Evolutionary conservation across 2,888 invertebrate species (phyloP).

Genomic region (Eurytoma californica): DNA sequence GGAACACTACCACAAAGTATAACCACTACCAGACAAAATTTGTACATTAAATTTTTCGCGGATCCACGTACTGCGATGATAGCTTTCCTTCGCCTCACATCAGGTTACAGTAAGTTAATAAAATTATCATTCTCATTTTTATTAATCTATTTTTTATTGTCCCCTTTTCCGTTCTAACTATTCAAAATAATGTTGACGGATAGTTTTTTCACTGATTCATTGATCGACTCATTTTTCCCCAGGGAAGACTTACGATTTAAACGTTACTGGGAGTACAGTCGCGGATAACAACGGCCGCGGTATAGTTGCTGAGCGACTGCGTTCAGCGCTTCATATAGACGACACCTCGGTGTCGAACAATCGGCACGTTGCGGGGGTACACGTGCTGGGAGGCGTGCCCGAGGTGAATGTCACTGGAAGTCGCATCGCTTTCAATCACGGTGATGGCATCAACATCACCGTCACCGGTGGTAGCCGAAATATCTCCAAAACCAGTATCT

Average conservation of each 20-base stretch:
- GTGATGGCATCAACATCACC: conserved; percentile 96
- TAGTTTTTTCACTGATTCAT: too few species aligned
- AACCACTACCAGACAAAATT: conserved; percentile 86
- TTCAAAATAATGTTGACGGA: not conserved
- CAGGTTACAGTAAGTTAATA: conserved; percentile 80
- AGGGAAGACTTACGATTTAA: conserved; percentile 88
- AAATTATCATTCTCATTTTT: not conserved
- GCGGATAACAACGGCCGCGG: conserved; percentile 95
- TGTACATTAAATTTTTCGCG: conserved; percentile 88
- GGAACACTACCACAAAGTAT: conserved; percentile 92
- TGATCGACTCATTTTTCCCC: conserved; percentile 9
- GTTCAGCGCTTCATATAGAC: conserved; percentile 91
- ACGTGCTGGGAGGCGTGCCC: conserved; percentile 92
- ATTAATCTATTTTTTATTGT: conserved; percentile 18
- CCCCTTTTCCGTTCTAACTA: not conserved
- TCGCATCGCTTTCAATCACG: conserved; percentile 91
- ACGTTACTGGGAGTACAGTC: conserved; percentile 89
- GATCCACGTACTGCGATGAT: conserved; percentile 84
- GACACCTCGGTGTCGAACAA: conserved; percentile 90
- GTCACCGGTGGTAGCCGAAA: conserved; percentile 96
- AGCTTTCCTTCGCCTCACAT: conserved; percentile 86
- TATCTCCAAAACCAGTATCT: conserved; percentile 89
- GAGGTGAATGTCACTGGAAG: conserved; percentile 96
- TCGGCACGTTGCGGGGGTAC: conserved; percentile 92
- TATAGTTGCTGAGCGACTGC: conserved; percentile 92